Evolutionary conservation across 2,797 vertebrate species (phyloP).

Genomic region (Sciurus carolinensis): DNA sequence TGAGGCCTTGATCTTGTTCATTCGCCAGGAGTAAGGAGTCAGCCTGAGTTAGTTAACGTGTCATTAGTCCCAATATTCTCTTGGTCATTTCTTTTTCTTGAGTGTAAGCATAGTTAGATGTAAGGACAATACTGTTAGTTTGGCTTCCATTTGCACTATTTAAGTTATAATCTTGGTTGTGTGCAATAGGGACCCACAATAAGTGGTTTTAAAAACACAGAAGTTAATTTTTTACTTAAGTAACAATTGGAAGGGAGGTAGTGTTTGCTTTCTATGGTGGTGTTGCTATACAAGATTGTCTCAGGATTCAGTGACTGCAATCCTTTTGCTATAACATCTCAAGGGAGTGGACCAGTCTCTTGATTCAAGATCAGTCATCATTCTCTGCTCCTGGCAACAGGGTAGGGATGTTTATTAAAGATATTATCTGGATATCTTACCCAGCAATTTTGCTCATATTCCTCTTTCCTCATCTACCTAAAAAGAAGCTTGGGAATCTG

Average conservation of each 20-base stretch:
- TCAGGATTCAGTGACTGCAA: background rate
- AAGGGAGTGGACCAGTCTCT: background rate
- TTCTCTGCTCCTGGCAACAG: fast-evolving
- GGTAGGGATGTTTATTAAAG: background rate
- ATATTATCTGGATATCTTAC: background rate
- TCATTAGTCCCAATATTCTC: no score
- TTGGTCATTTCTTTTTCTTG: background rate
- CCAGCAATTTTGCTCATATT: background rate
- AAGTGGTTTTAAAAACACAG: background rate
- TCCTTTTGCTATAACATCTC: background rate
- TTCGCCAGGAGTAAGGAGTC: no score
- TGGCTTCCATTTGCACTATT: background rate
- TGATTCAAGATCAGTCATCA: background rate
- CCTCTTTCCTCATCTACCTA: background rate
- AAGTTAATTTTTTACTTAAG: background rate
- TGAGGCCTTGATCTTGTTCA: no score
- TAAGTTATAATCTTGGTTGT: background rate
- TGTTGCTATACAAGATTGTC: background rate
- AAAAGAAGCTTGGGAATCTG: background rate
- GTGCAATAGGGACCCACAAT: background rate
- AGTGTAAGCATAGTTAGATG: background rate
- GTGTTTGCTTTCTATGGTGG: background rate
- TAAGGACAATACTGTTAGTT: background rate
- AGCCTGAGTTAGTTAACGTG: no score
- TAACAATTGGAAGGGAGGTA: background rate